Base-by-base conservation (phyloP, 2,797 vertebrate genomes). In the Avahi laniger region DNA sequence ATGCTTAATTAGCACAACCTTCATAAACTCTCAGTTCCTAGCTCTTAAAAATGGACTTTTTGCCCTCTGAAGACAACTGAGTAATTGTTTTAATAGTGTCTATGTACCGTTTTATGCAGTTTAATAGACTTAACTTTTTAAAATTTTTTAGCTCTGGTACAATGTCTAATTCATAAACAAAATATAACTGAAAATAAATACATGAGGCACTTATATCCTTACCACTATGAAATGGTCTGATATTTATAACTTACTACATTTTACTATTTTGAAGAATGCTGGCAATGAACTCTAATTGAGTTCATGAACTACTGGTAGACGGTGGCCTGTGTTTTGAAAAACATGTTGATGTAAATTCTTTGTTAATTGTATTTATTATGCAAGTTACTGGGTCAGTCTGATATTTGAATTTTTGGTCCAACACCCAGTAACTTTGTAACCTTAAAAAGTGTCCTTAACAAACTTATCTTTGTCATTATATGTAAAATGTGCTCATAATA, bases 11-110 rank as follows among this genome's bases (percentile, higher is more conserved):
- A 84, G 13, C 59, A 92, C 52, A 89, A 50, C 18, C 14, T 75
- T 79, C 54, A 63, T 69, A 59, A 97, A 84, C 73, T 91, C 80
- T 89, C 12, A 76, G 18, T 86, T 95, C 69, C 26, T 87, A 69
- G 57, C 30, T 48, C 41, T 65, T 76, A 93, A 89, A 83, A 89
- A 38, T 12, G 54, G 30, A 78, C n/a, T 50, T 54, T 92, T 94
- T 89, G 52, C 22, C 54, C 26, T 81, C 83, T 67, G 24, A 38
- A 92, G 28, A 59, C 18, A 17, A 14, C 24, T 70, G 28, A 69
- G 28, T n/a, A 85, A 57, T 81, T 80, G 50, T 67, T 61, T 78
- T 35, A 75, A 83, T 65, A 30, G 28, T 63, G 1, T 78, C 63
- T 17, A 11, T 67, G 3, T 41, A 79, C 26, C 52, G 12, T 83